phyloP scores from a whole-genome alignment of 2,113 vertebrate species.

The Pongo pygmaeus region DNA sequence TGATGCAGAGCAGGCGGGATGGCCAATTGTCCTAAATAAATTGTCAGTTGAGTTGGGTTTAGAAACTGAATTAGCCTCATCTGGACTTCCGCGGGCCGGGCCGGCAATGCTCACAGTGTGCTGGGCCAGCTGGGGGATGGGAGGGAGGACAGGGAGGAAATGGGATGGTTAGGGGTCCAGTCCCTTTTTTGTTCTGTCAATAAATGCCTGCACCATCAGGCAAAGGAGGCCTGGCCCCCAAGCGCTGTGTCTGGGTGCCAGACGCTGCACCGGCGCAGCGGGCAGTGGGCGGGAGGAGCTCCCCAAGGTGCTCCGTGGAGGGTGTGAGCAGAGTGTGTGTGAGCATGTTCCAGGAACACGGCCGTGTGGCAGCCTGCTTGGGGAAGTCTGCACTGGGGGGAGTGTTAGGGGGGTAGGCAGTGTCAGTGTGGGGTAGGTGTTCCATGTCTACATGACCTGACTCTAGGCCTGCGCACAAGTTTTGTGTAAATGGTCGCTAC shows the following conservation, averaged over 20 bases:
- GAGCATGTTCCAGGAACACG: not conserved
- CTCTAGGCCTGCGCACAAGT: not conserved
- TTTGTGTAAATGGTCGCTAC: not conserved
- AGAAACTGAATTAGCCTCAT: slow-evolving; percentile 84
- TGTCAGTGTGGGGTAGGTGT: not conserved
- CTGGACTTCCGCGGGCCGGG: slow-evolving; percentile 70
- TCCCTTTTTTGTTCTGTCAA: not conserved
- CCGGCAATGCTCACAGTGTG: slow-evolving; percentile 6
- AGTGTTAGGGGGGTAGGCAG: not conserved
- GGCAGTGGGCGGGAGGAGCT: not conserved
- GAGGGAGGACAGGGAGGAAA: accelerated
- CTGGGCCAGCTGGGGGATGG: not conserved
- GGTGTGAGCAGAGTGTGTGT: not conserved
- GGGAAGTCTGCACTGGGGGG: not conserved
- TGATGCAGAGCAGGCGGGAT: slow-evolving; percentile 82
- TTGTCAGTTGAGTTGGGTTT: slow-evolving; percentile 86
- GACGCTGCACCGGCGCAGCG: not conserved
- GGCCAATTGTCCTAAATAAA: slow-evolving; percentile 86
- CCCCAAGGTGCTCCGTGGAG: not conserved
- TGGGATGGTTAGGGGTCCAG: not conserved
- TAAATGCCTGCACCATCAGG: not conserved
- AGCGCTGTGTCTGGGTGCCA: not conserved
- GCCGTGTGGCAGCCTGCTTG: not conserved
- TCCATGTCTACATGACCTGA: not conserved
- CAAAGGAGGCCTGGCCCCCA: not conserved